Conservation (phyloP, 1,140 invertebrate species). For the Acyrthosiphon pisum region DNA sequence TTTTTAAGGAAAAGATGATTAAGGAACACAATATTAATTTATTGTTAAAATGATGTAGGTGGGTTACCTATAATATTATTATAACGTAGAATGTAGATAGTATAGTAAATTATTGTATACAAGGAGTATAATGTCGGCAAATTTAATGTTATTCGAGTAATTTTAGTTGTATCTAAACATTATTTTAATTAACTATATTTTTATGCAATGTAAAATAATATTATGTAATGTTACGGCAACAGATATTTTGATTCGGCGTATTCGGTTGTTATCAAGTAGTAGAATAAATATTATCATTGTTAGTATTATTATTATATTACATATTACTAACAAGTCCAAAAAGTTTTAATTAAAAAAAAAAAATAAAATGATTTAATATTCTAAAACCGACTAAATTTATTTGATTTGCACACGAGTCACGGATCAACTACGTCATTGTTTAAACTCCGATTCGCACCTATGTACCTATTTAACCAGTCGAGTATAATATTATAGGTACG, state of each 20-base stretch:
- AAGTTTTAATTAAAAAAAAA: neutral
- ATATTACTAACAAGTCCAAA: neutral
- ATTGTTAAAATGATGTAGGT: neutral
- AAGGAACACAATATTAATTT: neutral
- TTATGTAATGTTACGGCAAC: no score
- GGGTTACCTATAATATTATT: no score
- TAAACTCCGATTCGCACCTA: neutral
- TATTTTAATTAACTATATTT: no score
- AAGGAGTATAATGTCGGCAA: neutral
- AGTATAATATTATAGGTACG: neutral
- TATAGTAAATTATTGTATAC: neutral
- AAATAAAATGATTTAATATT: no score
- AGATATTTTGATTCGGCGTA: neutral
- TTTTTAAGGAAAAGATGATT: neutral
- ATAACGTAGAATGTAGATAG: neutral
- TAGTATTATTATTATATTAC: no score
- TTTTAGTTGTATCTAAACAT: neutral
- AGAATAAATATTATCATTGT: no score
- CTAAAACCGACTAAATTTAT: neutral
- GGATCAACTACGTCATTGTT: no score
- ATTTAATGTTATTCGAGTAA: neutral
- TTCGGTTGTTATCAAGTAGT: neutral
- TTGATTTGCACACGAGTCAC: no score
- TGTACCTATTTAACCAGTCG: neutral
- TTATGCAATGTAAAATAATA: no score